Percentiles rank a stretch among this genome's conserved stretches.
Evolutionary conservation across 2,888 invertebrate species (phyloP).

Genomic region (Drosophila anomelani): DNA sequence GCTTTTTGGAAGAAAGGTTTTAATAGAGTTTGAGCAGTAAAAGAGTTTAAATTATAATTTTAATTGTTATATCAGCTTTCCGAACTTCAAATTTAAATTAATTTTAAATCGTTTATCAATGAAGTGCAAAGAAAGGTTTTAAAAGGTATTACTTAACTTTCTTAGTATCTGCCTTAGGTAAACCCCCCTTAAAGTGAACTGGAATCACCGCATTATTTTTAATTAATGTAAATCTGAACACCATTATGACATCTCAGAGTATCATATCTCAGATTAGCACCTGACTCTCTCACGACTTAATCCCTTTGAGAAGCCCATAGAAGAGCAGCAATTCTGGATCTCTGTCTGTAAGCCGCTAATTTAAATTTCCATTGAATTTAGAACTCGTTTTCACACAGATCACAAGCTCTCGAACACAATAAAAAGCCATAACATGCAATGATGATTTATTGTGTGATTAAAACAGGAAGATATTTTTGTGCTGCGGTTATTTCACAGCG

Average conservation of each 20-base stretch:
- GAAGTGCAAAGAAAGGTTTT: not conserved
- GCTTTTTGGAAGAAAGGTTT: not conserved
- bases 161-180: not conserved
- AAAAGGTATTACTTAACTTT: too few relatives aligned
- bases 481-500: conserved; percentile 53
- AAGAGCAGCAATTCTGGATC: conserved; percentile 11
- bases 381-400: conserved; percentile 64
- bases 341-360: conserved; percentile 8
- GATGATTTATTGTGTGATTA: conserved; percentile 78
- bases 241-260: conserved; percentile 30
- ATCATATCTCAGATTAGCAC: conserved; percentile 34
- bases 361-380: conserved; percentile 53
- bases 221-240: conserved; percentile 2
- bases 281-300: conserved; percentile 5
- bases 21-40: not conserved
- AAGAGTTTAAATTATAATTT: not conserved
- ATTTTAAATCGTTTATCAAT: too few relatives aligned
- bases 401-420: conserved; percentile 48
- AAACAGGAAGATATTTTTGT: conserved; percentile 73
- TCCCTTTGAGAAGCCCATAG: conserved; percentile 26
- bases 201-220: not conserved
- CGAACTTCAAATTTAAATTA: not conserved
- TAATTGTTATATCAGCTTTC: too few relatives aligned
- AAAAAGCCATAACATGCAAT: conserved; percentile 50
- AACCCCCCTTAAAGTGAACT: not conserved